phyloP scores from a whole-genome alignment of 2,113 vertebrate species.

The Calidris pygmaea region DNA sequence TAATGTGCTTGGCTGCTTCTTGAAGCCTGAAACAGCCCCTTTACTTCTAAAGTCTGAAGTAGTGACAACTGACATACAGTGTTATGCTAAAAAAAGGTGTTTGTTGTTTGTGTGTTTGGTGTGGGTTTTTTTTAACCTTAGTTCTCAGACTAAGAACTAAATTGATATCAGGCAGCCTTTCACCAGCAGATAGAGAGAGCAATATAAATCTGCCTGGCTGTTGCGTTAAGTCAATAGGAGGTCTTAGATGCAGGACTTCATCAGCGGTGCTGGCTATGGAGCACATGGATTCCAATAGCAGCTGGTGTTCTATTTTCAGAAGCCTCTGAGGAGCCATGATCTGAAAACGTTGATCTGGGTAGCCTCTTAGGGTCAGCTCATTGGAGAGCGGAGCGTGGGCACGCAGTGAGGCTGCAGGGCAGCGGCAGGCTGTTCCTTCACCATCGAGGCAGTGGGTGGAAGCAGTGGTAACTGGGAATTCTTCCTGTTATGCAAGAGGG shows the following conservation, averaged over 20 bases:
- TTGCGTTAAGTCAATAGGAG: background rate
- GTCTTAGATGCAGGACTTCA: background rate
- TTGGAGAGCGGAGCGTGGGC: background rate
- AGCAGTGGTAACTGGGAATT: background rate
- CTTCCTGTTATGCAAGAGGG: conserved; percentile 5
- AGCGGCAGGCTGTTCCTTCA: background rate
- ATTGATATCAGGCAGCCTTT: rapidly evolving
- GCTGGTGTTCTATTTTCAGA: background rate
- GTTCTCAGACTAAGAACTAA: background rate
- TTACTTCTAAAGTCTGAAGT: background rate
- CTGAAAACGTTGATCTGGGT: background rate
- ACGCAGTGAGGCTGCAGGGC: background rate
- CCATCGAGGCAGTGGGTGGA: background rate
- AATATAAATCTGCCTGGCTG: background rate
- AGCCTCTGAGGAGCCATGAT: background rate
- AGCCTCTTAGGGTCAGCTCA: background rate
- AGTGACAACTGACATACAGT: background rate
- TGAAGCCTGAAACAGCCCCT: background rate
- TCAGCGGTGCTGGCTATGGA: background rate
- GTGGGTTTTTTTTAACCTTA: background rate
- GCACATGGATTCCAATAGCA: background rate
- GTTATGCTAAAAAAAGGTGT: background rate
- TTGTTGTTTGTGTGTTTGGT: too few relatives aligned
- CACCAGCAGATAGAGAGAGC: rapidly evolving
- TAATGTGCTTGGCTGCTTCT: background rate